Base-by-base conservation (phyloP, 2,113 vertebrate species). In the Coreoperca whiteheadi region DNA sequence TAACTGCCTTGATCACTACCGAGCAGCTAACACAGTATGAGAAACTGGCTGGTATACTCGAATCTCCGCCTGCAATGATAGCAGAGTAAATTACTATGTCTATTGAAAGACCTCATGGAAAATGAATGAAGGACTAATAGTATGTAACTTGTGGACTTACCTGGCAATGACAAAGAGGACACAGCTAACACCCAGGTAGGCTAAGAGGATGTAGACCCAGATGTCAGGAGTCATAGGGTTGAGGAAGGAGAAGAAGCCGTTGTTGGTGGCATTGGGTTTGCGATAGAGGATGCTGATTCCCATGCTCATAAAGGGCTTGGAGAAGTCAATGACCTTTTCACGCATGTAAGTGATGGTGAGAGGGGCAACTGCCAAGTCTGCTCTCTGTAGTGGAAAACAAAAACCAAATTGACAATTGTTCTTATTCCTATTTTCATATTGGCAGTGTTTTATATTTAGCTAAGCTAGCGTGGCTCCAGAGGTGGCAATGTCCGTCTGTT, bases 281-380 rank as follows among this genome's bases (percentile, higher is more conserved):
- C 98, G 96, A 72, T 99, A 99, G 20, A 99, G 86, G 89, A 99
- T 99, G 96, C 98, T 99, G 94, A 99, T 97, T n/a, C 98, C 98
- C 48, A 97, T 95, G 0, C 95, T 99, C 96, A 99, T 96, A 90
- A 99, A 99, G 71, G 98, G 98, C 91, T 99, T 99, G 88, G 98
- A 97, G 95, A 99, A 99, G 92, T 99, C 98, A 0, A 99, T 96
- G 1, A 97, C 97, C 88, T 98, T 99, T 91, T 99, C 98, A 3
- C 98, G 96, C 14, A 97, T 93, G 0, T 98, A 99, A 51, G 98
- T 99, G 92, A 99, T 99, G 91, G 98, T 99, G 83, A 99, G 96
- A 2, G 98, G 98, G 61, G 98, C 98, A 39, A 99, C 97, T 0
- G 98, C 97, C 94, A 99, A 93, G 67, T 99, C 98, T 32, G 98